A percentile compares a stretch with the other conserved stretches of the same genome.
These are phyloP conservation scores for Manis javanica DNA, from an alignment of 2,797 vertebrate species.

Conservation along the genomic window DNA sequence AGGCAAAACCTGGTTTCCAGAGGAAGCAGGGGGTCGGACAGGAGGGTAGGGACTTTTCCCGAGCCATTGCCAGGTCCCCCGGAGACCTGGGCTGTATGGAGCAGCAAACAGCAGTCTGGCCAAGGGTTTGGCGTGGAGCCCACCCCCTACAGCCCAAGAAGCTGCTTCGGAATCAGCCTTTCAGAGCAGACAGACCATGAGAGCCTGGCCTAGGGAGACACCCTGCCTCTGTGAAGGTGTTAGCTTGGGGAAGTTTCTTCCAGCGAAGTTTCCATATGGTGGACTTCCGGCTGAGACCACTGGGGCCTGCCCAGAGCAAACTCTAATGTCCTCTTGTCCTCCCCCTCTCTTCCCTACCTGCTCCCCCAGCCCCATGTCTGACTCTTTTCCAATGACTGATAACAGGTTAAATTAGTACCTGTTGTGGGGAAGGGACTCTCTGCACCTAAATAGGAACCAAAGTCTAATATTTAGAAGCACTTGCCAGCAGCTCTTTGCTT, in stretches of 20 bases:
- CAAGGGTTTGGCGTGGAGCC: constrained; percentile 30
- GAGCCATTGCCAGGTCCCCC: background rate
- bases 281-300: background rate
- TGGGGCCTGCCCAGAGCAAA: background rate
- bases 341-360: background rate
- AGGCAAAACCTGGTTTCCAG: background rate
- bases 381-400: background rate
- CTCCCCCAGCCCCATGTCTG: background rate
- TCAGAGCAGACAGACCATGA: constrained; percentile 55
- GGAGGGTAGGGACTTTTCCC: background rate
- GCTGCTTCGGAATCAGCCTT: background rate
- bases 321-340: background rate
- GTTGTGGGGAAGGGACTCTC: background rate
- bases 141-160: background rate
- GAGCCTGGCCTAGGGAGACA: background rate
- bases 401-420: background rate
- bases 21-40: background rate
- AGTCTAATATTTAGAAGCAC: background rate
- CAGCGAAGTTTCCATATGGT: constrained; percentile 49
- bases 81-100: background rate
- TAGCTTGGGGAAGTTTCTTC: constrained; percentile 52
- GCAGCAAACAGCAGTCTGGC: background rate
- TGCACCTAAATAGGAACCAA: background rate
- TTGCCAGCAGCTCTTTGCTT: background rate
- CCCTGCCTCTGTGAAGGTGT: background rate